Percentiles rank a stretch among this genome's conserved stretches.
Conservation (phyloP, 2,113 vertebrate genomes). For the Vanacampus margaritifer region DNA sequence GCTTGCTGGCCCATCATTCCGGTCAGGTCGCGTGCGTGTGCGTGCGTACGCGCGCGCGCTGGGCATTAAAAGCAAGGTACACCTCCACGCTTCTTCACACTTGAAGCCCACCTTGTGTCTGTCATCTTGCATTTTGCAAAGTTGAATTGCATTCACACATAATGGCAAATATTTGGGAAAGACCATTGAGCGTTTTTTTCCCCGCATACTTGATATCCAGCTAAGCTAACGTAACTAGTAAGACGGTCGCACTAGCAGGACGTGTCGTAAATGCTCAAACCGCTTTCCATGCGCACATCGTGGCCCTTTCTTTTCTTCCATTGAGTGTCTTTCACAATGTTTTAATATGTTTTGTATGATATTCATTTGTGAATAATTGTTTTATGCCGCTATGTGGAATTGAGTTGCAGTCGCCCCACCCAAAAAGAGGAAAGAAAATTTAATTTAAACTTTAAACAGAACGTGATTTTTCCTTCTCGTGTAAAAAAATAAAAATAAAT, state of each 20-base stretch:
- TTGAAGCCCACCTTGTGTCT: no score
- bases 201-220: no score
- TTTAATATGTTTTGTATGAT: constrained; percentile 70
- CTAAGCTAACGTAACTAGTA: no score
- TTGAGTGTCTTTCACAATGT: no score
- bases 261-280: no score
- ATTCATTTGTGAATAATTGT: constrained; percentile 81
- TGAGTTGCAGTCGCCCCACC: constrained; percentile 76
- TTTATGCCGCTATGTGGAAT: constrained; percentile 82
- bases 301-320: no score
- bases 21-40: background rate
- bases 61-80: constrained; percentile 41
- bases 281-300: no score
- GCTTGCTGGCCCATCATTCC: background rate
- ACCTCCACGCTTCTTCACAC: background rate
- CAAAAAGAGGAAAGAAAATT: constrained; percentile 71
- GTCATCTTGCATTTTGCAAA: no score
- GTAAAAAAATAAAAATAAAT: background rate
- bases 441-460: constrained; percentile 56
- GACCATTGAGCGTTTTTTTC: no score
- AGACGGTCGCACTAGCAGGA: no score
- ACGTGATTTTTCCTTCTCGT: background rate
- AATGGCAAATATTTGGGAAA: no score
- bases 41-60: background rate
- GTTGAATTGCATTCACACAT: no score